Evolutionary conservation across 1,140 invertebrate genomes (phyloP), one percentile per base, ranked within the genome.

Genomic region (Sitobion miscanthi): DNA sequence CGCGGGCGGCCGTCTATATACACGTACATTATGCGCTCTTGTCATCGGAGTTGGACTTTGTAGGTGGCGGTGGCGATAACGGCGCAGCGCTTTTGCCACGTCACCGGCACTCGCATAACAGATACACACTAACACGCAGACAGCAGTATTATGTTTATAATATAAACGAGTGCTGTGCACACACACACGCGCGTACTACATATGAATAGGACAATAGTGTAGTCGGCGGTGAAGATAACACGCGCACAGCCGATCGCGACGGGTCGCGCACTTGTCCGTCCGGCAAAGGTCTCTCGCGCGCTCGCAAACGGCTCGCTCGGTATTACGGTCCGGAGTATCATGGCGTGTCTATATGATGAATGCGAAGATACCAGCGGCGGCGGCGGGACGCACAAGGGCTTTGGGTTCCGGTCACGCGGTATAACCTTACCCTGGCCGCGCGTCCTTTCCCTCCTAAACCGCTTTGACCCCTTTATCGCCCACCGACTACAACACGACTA

Each of bases 351-450:
- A 45, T 45, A 88, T n/a, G 47, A 89, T 38, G 87, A 54, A 38
- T 54, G 87, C 42, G n/a, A 54, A 47, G 45, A 87, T 87, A 87
- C 30, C 86, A 14, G 30, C 77, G 82, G 17, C 45, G 25, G 49
- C 82, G 52, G 52, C 52, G 52, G 52, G 52, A 54, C 52, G 11
- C 86, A 49, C 86, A 11, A 49, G 14, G 86, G 86, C 86, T 49
- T 38, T 89, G 20, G 49, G 47, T 89, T 89, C 49, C 87, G 87
- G 49, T 54, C 49, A 54, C n/a, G 87, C 87, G 86, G 85, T 47
- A 47, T 86, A 87, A 89, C 87, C 49, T 89, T 54, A 69, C 49
- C 49, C n/a, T 2, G 23, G 83, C 45, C 8, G 9, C 23, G 8
- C 42, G 25, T 30, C 38, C 25, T 86, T 35, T n/a, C n/a, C 47